Conservation (phyloP, 1,140 invertebrate genomes). For the Penaeus vannamei region DNA sequence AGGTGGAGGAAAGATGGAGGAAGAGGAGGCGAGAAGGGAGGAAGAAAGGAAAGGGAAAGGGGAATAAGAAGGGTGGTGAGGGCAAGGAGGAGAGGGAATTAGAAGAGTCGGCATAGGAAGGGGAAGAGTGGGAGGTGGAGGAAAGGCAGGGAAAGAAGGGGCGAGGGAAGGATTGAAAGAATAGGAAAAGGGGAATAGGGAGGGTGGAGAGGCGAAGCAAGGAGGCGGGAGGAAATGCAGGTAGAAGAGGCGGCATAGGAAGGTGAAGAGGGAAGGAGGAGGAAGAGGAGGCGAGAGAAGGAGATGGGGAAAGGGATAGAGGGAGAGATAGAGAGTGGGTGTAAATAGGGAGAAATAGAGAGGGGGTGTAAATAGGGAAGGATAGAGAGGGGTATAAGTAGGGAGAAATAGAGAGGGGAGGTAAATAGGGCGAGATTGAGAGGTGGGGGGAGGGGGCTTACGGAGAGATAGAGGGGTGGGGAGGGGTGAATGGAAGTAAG, state of each 20-base stretch:
- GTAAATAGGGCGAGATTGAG: background rate
- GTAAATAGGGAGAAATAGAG: background rate
- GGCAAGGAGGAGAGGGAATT: background rate
- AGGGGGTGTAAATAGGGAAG: background rate
- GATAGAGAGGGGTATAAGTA: background rate
- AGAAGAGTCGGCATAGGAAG: background rate
- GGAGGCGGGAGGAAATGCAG: background rate
- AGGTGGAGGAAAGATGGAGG: background rate
- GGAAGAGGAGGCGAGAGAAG: background rate
- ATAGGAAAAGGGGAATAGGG: background rate
- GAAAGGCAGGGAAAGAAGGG: background rate
- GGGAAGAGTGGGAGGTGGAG: background rate
- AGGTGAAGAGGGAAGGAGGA: constrained; percentile 22
- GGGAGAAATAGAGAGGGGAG: background rate
- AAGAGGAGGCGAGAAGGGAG: background rate
- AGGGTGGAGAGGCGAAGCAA: background rate
- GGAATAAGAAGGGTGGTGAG: background rate
- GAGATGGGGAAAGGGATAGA: background rate
- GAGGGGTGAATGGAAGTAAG: background rate
- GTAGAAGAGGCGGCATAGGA: background rate
- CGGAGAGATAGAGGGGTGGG: background rate
- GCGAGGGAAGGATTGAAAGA: background rate
- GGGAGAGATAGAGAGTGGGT: background rate
- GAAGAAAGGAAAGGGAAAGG: background rate
- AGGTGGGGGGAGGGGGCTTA: background rate